Evolutionary conservation across 2,797 vertebrate species (phyloP), one percentile per base, ranked within the genome.

Genomic region (Lepilemur septentrionalis): DNA sequence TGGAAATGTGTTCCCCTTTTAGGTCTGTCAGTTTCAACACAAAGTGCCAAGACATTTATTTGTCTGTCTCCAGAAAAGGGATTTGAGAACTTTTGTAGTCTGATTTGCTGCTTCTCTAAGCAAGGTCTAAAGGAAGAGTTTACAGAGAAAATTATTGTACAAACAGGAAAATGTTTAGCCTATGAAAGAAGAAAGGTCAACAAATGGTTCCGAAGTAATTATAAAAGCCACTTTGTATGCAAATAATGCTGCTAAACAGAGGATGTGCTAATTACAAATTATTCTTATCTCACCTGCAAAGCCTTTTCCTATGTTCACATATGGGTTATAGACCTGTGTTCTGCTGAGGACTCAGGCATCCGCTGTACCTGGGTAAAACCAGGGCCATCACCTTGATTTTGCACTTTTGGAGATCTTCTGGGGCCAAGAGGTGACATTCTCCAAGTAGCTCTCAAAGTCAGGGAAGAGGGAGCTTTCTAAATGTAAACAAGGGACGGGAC

Each of bases 131-230:
- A 97, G 91, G 50, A 96, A 95, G 89, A 87, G 55, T 88, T 89
- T 95, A n/a, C 30, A 91, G n/a, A 95, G 92, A 95, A 93, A 96
- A 95, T 79, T 91, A 93, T 63, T 89, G 20, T 59, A 76, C 75
- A 93, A 96, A 97, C 63, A 97, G 89, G 38, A 93, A 96, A 95
- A 94, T 94, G 75, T 95, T 97, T 97, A 97, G 92, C 89, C 79
- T 89, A 65, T 57, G 94, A 73, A 97, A 96, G 94, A 96, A 91
- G 89, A 94, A 96, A 96, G 95, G 96, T 97, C 96, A 97, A 94
- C 94, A 96, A 96, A 97, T 93, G 69, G 43, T 83, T 85, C 84
- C 81, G 46, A 94, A 85, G 89, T 86, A 95, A 97, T 95, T 97
- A 95, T 76, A 96, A 89, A 95, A 96, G 38, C 73, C 85, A 93